Evolutionary conservation across 2,113 vertebrate species (phyloP), one percentile per base, ranked within the genome.

Genomic region (Barbus barbus): DNA sequence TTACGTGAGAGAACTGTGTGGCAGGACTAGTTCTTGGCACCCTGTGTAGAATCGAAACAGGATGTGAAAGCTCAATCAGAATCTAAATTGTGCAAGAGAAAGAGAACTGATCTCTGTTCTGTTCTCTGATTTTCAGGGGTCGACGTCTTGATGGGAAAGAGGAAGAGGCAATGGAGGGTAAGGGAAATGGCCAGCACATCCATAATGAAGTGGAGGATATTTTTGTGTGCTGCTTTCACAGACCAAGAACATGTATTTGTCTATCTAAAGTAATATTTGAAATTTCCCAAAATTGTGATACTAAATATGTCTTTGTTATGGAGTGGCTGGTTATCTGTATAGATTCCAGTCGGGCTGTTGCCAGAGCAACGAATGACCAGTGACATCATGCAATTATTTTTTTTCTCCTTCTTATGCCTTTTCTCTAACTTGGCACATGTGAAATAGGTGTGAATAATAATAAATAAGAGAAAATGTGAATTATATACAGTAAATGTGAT

Each of bases 21-120:
- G 90, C 85, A 84, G 86, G 87, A 86, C 78, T 86, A 87, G 88
- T 83, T 72, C 81, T 86, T 89, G 86, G 87, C 88, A 83, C 91
- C 87, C 87, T 82, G 84, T 60, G 86, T 86, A 89, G 89, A 89
- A 92, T 84, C 56, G 83, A 91, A 92, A 93, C 89, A 90, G 89
- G 91, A 93, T 91, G 91, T 91, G 91, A 93, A 92, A 93, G 92
- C 92, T 92, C 93, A 91, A 92, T 93, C 92, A 92, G 88, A 88
- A 91, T 92, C 86, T 89, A 91, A 93, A 93, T 91, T 91, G 90
- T 90, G 91, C 89, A 91, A 90, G 91, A 90, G 87, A 92, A 90
- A 86, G 89, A 90, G 84, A 88, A 24, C 38, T 46, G n/a, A 73
- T 24, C 38, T 46, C 38, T 26, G 71, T 73, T 73, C 38, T 73